Evolutionary conservation across 2,797 vertebrate species (phyloP).

Genomic region (Diceros bicornis): DNA sequence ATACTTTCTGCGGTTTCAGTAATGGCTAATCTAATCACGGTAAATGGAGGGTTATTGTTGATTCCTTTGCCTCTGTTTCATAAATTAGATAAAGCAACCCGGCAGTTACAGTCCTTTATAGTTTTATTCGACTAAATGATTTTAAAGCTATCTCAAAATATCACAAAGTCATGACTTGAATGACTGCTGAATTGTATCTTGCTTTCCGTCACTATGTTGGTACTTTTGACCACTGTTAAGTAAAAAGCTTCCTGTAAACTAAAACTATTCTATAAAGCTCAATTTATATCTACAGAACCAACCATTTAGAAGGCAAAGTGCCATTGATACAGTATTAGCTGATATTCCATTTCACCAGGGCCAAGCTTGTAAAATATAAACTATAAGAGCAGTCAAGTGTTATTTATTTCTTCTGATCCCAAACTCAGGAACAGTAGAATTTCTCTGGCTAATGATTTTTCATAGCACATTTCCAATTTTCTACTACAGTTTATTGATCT

Average conservation of each 20-base stretch:
- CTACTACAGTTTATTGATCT: slow-evolving; percentile 70
- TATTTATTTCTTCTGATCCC: slow-evolving; percentile 76
- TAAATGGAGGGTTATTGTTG: slow-evolving; percentile 87
- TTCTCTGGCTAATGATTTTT: slow-evolving; percentile 75
- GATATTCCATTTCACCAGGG: slow-evolving; percentile 48
- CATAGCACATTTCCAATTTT: slow-evolving; percentile 73
- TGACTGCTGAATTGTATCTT: slow-evolving; percentile 72
- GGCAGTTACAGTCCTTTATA: slow-evolving; percentile 85
- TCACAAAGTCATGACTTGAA: slow-evolving; percentile 83
- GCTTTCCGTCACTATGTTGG: neutral
- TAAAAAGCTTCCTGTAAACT: slow-evolving; percentile 66
- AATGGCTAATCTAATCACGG: slow-evolving; percentile 87
- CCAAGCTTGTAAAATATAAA: slow-evolving; percentile 53
- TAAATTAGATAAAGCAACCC: slow-evolving; percentile 88
- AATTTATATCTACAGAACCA: slow-evolving; percentile 51
- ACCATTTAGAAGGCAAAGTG: slow-evolving; percentile 61
- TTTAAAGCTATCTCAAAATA: slow-evolving; percentile 86
- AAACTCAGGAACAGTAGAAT: slow-evolving; percentile 49
- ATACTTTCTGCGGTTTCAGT: slow-evolving; percentile 85
- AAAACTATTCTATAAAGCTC: slow-evolving; percentile 57
- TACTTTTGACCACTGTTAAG: slow-evolving; percentile 45
- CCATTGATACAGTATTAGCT: slow-evolving; percentile 26
- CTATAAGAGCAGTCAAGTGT: slow-evolving; percentile 63
- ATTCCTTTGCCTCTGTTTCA: slow-evolving; percentile 86
- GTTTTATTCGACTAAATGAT: slow-evolving; percentile 87